Conservation (phyloP, 2,797 vertebrate species). For the Onychomys torridus region DNA sequence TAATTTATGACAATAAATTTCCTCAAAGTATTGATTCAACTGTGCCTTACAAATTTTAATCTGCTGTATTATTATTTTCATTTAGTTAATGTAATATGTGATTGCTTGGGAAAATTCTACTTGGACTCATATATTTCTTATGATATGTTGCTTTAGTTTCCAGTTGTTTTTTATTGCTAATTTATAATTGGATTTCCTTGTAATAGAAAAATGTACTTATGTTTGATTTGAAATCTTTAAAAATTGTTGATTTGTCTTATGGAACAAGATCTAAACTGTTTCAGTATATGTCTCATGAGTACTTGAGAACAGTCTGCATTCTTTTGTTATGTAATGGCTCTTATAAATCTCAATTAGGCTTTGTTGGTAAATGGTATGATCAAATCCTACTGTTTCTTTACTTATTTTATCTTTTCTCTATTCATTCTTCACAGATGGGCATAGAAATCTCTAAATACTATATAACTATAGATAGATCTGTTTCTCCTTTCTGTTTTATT, state of each 20-base stretch:
- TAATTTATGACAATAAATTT: conserved; percentile 35
- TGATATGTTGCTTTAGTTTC: conserved; percentile 20
- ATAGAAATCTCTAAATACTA: background rate
- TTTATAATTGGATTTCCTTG: conserved; percentile 39
- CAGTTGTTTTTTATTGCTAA: background rate
- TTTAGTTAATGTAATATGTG: conserved; percentile 53
- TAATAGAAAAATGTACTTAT: background rate
- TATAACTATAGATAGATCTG: background rate
- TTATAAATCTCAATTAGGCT: conserved; percentile 38
- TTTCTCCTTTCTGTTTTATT: conserved; percentile 20
- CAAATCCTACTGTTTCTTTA: background rate
- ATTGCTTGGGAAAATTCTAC: conserved; percentile 49
- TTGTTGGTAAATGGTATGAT: conserved; percentile 10
- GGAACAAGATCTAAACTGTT: background rate
- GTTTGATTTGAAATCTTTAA: conserved; percentile 43
- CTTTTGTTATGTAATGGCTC: background rate
- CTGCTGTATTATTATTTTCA: conserved; percentile 44
- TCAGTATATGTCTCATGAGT: background rate
- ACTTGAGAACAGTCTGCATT: conserved; percentile 47
- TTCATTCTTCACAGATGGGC: background rate
- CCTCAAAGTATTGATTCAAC: background rate
- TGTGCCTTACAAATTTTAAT: conserved; percentile 40
- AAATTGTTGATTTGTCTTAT: conserved; percentile 48
- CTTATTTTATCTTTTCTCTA: conserved; percentile 44
- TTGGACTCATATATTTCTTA: conserved; percentile 43